phyloP scores from a whole-genome alignment of 2,888 invertebrate genomes.

The Agrotis segetum region DNA sequence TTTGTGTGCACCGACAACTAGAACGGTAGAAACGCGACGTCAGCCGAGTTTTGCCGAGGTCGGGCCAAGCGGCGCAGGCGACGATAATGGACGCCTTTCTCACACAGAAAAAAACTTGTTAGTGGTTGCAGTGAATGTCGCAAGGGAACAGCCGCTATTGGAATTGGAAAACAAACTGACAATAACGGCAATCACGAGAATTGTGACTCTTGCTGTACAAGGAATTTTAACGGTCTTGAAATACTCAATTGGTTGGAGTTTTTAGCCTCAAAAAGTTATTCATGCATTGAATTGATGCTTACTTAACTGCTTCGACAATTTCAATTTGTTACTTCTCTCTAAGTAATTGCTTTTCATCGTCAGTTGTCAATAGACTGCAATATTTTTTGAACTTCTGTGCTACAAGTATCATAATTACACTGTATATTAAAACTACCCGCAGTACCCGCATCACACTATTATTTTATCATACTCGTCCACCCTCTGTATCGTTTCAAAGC shows the following conservation, averaged over 20 bases:
- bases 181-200: constrained; percentile 63
- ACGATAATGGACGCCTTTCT: constrained; percentile 77
- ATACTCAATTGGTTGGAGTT: constrained; percentile 30
- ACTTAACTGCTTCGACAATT: constrained; percentile 5
- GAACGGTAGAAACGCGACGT: constrained; percentile 63
- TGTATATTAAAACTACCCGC: constrained; percentile 18
- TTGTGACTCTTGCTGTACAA: constrained; percentile 55
- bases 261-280: constrained; percentile 23
- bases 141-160: constrained; percentile 63
- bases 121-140: constrained; percentile 65
- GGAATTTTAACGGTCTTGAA: constrained; percentile 57
- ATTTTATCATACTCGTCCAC: constrained; percentile 35
- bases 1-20: constrained; percentile 62
- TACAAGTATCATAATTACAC: neutral
- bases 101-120: constrained; percentile 78
- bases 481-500: constrained; percentile 55
- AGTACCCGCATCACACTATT: constrained; percentile 32
- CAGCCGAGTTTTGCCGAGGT: constrained; percentile 63
- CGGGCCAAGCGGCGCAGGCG: constrained; percentile 66
- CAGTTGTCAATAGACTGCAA: neutral
- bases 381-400: neutral
- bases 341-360: neutral
- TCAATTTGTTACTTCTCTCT: constrained; percentile 9
- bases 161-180: constrained; percentile 63
- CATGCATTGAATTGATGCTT: constrained; percentile 24